Conservation (phyloP, 2,888 invertebrate species). For the Drosophila basisetae region DNA sequence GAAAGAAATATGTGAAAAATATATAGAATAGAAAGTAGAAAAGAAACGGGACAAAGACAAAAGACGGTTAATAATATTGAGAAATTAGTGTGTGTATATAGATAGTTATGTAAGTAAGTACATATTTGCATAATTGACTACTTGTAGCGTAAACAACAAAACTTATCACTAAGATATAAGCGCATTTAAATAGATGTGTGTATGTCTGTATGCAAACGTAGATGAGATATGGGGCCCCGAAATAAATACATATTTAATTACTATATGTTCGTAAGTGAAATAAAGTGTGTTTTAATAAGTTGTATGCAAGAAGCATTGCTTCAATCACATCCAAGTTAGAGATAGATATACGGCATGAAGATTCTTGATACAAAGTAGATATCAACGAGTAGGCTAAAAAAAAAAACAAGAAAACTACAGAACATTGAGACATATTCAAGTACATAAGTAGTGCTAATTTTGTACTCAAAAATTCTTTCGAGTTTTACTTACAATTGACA, state of each 20-base stretch:
- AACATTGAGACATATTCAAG: conserved; percentile 28
- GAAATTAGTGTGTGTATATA: conserved; percentile 28
- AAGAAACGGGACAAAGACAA: conserved; percentile 77
- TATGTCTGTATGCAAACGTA: conserved; percentile 1
- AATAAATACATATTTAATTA: background rate
- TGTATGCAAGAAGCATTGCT: background rate
- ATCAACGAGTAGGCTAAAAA: conserved; percentile 16
- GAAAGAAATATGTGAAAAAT: conserved; percentile 55
- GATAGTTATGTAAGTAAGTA: conserved; percentile 12
- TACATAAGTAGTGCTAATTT: conserved; percentile 16
- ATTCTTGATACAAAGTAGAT: conserved; percentile 1
- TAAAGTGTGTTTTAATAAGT: background rate
- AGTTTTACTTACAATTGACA: conserved; percentile 76
- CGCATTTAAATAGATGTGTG: conserved; percentile 2
- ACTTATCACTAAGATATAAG: conserved; percentile 4
- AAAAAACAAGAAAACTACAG: conserved; percentile 11
- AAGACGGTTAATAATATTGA: conserved; percentile 62
- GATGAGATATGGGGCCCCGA: conserved; percentile 20
- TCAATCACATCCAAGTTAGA: conserved; percentile 4
- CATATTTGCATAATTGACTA: conserved; percentile 62
- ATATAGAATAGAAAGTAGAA: conserved; percentile 50
- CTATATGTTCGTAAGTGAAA: conserved; percentile 8
- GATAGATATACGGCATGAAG: background rate
- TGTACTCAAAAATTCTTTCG: conserved; percentile 32
- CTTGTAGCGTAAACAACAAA: conserved; percentile 71